phyloP scores from a whole-genome alignment of 2,888 invertebrate species.

The Blera fallax region DNA sequence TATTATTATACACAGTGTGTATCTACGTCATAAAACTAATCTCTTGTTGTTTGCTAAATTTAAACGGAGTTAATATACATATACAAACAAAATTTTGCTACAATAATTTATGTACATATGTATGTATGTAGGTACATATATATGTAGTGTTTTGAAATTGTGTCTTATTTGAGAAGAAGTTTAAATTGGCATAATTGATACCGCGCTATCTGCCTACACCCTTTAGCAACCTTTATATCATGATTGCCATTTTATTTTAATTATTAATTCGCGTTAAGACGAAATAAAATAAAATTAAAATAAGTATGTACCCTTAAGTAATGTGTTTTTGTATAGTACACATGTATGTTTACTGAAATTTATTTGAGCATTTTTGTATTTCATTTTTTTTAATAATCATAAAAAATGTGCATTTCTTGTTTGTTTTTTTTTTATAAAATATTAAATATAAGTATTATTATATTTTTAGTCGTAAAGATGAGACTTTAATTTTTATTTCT shows the following conservation, averaged over 20 bases:
- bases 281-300: neutral
- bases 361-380: neutral
- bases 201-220: neutral
- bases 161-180: too few relatives aligned
- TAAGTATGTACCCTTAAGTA: neutral
- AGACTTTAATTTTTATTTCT: neutral
- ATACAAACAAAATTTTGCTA: too few relatives aligned
- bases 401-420: constrained; percentile 8
- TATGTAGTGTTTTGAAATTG: neutral
- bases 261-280: neutral
- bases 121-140: neutral
- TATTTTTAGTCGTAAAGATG: constrained; percentile 1
- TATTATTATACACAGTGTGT: too few relatives aligned
- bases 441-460: neutral
- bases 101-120: too few relatives aligned
- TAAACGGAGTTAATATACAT: too few relatives aligned
- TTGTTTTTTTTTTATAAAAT: constrained; percentile 19
- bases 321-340: neutral
- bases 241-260: constrained; percentile 1
- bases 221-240: neutral
- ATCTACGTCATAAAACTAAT: too few relatives aligned
- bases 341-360: neutral
- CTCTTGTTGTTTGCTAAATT: too few relatives aligned
- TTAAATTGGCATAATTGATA: too few relatives aligned
- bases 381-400: neutral